A percentile compares a stretch with the other conserved stretches of the same genome.
phyloP scores from a whole-genome alignment of 1,140 invertebrate species.

The Zaprionus lachaisei region DNA sequence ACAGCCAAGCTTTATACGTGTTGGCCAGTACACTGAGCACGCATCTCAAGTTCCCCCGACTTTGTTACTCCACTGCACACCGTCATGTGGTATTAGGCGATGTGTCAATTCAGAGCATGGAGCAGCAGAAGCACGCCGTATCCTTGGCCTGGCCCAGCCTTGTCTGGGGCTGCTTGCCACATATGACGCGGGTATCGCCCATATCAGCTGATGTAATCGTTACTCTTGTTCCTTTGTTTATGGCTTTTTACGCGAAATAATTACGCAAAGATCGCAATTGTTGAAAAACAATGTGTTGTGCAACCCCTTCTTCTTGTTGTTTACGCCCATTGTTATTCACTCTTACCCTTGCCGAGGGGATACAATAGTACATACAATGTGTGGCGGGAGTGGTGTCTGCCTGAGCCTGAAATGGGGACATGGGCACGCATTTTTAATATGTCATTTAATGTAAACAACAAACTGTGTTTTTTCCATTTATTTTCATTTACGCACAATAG shows the following conservation, averaged over 20 bases:
- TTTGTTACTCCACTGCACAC: constrained; percentile 16
- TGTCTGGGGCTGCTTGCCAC: neutral
- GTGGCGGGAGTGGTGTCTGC: constrained; percentile 1
- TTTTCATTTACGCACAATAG: neutral
- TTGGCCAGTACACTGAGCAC: neutral
- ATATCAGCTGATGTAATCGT: constrained; percentile 63
- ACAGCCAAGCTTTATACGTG: constrained; percentile 51
- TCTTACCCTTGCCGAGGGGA: constrained; percentile 5
- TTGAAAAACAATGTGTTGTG: constrained; percentile 31
- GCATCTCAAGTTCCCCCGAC: neutral
- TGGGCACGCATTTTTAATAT: constrained; percentile 4
- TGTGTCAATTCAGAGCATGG: constrained; percentile 51
- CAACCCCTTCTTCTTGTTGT: neutral
- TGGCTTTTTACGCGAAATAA: constrained; percentile 44
- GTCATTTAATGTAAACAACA: constrained; percentile 16
- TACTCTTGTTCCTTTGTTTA: constrained; percentile 56
- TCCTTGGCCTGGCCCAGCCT: constrained; percentile 11
- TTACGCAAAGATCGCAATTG: constrained; percentile 62
- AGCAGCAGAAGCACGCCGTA: constrained; percentile 7
- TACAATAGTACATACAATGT: neutral
- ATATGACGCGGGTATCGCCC: constrained; percentile 34
- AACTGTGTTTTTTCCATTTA: neutral
- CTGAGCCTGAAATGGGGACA: constrained; percentile 20
- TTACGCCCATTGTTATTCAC: constrained; percentile 28
- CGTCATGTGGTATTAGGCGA: constrained; percentile 59